Conservation (phyloP, 2,113 vertebrate genomes). For the Dasyornis broadbenti region DNA sequence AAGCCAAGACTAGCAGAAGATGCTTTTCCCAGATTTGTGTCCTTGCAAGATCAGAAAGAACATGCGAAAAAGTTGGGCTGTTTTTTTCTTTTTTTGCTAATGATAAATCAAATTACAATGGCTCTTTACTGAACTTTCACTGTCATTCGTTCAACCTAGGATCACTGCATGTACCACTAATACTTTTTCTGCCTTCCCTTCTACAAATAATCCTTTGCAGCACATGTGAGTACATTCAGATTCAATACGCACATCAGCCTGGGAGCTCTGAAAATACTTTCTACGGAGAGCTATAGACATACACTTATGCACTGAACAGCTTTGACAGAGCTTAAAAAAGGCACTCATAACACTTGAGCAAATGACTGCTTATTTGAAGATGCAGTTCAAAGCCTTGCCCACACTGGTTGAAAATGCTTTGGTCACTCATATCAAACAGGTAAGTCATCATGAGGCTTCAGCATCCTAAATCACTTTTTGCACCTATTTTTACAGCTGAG, state of each 20-base stretch:
- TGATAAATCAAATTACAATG: not conserved
- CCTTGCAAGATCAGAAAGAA: not conserved
- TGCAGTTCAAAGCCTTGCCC: not conserved
- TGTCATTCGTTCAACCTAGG: not conserved
- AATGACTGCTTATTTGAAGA: not conserved
- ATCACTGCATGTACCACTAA: not conserved
- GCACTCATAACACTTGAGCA: not conserved
- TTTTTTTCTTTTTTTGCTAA: not conserved
- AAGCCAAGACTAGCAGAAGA: not conserved
- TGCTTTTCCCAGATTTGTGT: not conserved
- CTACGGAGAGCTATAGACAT: not conserved
- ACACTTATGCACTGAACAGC: not conserved
- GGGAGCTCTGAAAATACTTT: not conserved
- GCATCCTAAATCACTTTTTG: not conserved
- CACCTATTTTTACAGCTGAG: not conserved
- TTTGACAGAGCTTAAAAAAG: not conserved
- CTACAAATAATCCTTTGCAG: not conserved
- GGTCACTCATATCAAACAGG: not conserved
- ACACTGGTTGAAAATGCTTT: not conserved
- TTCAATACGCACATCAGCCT: not conserved
- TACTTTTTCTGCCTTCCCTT: not conserved
- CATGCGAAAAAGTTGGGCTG: accelerated
- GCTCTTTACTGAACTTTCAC: not conserved
- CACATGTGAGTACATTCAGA: not conserved
- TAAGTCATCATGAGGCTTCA: not conserved